Evolutionary conservation across 2,797 vertebrate genomes (phyloP), one percentile per base, ranked within the genome.

Genomic region (Podarcis lilfordi): DNA sequence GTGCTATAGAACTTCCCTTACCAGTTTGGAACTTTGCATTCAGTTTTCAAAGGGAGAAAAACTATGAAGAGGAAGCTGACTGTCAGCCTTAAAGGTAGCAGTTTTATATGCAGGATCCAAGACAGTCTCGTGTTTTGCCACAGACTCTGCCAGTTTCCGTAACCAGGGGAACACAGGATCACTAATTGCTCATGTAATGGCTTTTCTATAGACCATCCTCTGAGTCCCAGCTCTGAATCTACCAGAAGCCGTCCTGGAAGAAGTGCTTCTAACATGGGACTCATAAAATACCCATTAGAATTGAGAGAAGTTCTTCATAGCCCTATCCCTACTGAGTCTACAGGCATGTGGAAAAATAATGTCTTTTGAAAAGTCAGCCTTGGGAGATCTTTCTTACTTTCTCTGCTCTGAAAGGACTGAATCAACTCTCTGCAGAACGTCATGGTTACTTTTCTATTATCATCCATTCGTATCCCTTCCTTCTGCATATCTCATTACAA

Each of bases 41-140:
- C 23, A 80, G 21, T 9, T 45, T 45, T 66, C 86, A 76, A 75
- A 82, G 86, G 32, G 5, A 55, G 43, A 76, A 82, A 82, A 43
- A 71, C 40, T 66, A 68, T 37, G 78, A 72, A 55, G 50, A 55
- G 50, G 50, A 55, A 55, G 50, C 50, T 55, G 50, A 55, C 25
- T 80, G 25, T 79, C 19, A 85, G 80, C 9, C 8, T 71, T 80
- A 81, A 79, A 64, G 86, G 1, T 32, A 43, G 25, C 13, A 10
- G 29, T 92, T 55, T 89, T n/a, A 37, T 32, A 74, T 6, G 50
- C n/a, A 82, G 40, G 72, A 82, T 77, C 40, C 40, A 83, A 82
- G 71, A 32, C 5, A 19, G 43, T 15, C 35, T 74, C 35, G 3
- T 27, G 84, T 87, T 74, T 75, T 21, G 71, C 86, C 72, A 75